Base-by-base conservation (phyloP, 2,888 invertebrate genomes). In the Rhamnusium bicolor region DNA sequence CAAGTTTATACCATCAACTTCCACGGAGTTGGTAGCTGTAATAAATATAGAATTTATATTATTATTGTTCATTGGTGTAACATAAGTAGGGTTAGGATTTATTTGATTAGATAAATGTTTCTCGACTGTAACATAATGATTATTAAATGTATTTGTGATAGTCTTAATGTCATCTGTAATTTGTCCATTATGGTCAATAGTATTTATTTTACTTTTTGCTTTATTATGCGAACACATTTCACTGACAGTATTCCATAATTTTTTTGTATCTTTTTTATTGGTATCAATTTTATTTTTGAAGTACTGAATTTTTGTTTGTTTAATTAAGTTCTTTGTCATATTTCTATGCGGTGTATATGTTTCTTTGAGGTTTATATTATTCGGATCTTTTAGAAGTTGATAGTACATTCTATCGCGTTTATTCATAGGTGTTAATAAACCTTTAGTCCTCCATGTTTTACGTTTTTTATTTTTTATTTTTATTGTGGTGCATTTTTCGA, bases 401-500 rank as follows among this genome's bases (percentile, higher is more conserved):
- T 61, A 49, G 27, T 63, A 63, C 63, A 49, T 63, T 49, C 47
- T 21, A 63, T 51, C 49, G 19, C 63, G 63, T 63, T 27, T 63
- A 49, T 63, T 63, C 19, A 61, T 61, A 40, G 61, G 32, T 40
- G 32, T 61, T 40, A 61, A 32, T 24, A 61, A 21, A 32, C 61
- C 63, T 46, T 63, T 63, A 24, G 63, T 63, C 19, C 47, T 63
- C 63, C 63, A 63, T 63, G 27, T 47, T 49, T 49, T 63, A 49
- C 63, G 63, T 24, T 63, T 62, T 63, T 63, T 24, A 27, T 47
- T 47, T 63, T 63, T 63, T 14, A 24, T 24, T 63, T 24, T 63
- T 46, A 14, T 46, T n/a, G 12, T 2, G 2, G 14, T 46, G 46
- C 10, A 46, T 14, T 46, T 46, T 46, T 2, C 14, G 2, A 46